A percentile compares a stretch with the other conserved stretches of the same genome.
phyloP scores from a whole-genome alignment of 2,113 vertebrate genomes.

The Tamias sibiricus region DNA sequence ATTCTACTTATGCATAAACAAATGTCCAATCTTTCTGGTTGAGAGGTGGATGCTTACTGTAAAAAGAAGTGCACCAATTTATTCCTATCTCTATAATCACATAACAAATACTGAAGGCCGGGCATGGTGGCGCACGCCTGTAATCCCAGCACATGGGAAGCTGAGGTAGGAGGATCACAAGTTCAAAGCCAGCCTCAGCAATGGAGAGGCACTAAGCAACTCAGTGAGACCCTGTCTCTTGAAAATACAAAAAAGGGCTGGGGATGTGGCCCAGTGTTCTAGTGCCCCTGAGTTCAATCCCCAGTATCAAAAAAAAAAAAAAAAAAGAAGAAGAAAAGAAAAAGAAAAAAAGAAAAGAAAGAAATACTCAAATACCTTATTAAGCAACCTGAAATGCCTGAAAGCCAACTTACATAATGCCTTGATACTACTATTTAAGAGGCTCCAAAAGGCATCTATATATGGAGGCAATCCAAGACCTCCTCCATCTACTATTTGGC shows the following conservation, averaged over 20 bases:
- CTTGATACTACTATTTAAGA: conserved; percentile 41
- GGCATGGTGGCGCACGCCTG: no score
- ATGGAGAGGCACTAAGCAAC: no score
- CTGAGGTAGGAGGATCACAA: no score
- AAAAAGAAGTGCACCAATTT: conserved; percentile 46
- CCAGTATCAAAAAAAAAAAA: no score
- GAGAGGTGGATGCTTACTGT: background rate
- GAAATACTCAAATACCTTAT: conserved; percentile 50
- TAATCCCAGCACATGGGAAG: no score
- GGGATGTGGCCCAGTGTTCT: no score
- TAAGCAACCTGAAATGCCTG: conserved; percentile 52
- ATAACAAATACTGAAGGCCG: conserved; percentile 49
- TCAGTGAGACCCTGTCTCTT: no score
- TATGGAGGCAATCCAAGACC: conserved; percentile 57
- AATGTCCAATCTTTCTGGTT: conserved; percentile 25
- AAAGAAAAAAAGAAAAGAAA: no score
- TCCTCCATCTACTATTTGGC: conserved; percentile 59
- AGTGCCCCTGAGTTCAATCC: no score
- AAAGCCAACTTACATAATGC: conserved; percentile 47
- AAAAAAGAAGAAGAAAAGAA: no score
- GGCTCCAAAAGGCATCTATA: conserved; percentile 56
- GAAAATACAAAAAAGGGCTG: no score
- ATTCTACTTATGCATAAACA: background rate
- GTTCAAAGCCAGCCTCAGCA: no score
- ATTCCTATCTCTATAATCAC: conserved; percentile 22